Evolutionary conservation across 2,888 invertebrate genomes (phyloP).

Genomic region (Perizoma flavofasciatum): DNA sequence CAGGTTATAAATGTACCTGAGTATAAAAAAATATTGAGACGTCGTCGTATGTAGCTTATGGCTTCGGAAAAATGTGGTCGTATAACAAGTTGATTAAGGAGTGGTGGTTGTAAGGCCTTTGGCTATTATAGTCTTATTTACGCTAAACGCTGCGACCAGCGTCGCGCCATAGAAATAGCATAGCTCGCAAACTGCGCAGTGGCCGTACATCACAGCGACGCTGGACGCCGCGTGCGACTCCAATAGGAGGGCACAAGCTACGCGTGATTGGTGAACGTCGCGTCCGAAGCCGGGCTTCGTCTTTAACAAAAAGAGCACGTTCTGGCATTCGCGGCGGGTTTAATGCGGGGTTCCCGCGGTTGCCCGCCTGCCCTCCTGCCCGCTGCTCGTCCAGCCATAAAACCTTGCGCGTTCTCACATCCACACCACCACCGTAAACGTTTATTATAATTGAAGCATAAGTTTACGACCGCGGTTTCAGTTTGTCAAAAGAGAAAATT

Average conservation of each 20-base stretch:
- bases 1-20: not conserved
- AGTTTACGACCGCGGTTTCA: conserved; percentile 71
- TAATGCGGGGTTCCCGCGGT: conserved; percentile 59
- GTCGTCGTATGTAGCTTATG: conserved; percentile 9
- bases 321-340: conserved; percentile 59
- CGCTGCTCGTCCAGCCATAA: conserved; percentile 55
- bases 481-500: conserved; percentile 64
- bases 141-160: conserved; percentile 2
- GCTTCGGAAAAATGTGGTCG: conserved; percentile 3
- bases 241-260: conserved; percentile 10
- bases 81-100: conserved; percentile 5
- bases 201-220: not conserved
- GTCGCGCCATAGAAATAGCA: not conserved
- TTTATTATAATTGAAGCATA: conserved; percentile 79
- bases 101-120: not conserved
- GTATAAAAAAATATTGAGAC: not conserved
- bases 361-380: conserved; percentile 34
- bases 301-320: conserved; percentile 65
- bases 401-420: conserved; percentile 72
- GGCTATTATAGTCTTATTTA: conserved; percentile 5
- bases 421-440: conserved; percentile 67
- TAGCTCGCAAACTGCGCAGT: not conserved
- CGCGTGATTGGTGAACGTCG: conserved; percentile 23
- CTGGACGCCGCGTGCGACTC: conserved; percentile 4
- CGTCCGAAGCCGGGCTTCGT: conserved; percentile 18